These are phyloP conservation scores for Sebastes umbrosus DNA, from an alignment of 2,797 vertebrate species.

Conservation along the genomic window DNA sequence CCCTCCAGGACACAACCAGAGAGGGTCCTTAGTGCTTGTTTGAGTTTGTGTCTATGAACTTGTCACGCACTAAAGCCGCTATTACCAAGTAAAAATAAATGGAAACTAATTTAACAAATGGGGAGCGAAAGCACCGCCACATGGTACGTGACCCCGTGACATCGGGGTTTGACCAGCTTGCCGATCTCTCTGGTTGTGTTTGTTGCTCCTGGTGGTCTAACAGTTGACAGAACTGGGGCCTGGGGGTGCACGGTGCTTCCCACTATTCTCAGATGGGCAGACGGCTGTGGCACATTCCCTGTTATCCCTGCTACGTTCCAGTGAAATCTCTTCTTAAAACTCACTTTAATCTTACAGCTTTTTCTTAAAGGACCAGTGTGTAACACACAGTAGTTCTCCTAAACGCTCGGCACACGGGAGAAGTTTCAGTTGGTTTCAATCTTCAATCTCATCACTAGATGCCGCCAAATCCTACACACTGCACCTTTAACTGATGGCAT, in stretches of 20 bases:
- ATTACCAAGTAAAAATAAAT: slow-evolving; percentile 83
- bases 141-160: slow-evolving; percentile 75
- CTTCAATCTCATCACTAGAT: too few species aligned
- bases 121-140: slow-evolving; percentile 70
- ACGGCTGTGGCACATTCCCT: slow-evolving; percentile 22
- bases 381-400: too few species aligned
- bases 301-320: neutral
- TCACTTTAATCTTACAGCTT: neutral
- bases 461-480: too few species aligned
- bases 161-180: slow-evolving; percentile 62
- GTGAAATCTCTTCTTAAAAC: neutral
- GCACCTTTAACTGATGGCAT: too few species aligned
- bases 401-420: too few species aligned
- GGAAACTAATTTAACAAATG: slow-evolving; percentile 73
- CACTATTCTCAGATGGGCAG: slow-evolving; percentile 63
- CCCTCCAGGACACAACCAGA: slow-evolving; percentile 47
- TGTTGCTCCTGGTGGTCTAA: slow-evolving; percentile 77
- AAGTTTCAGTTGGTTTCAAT: too few species aligned
- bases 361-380: neutral
- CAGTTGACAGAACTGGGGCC: slow-evolving; percentile 70
- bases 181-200: slow-evolving; percentile 70
- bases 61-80: slow-evolving; percentile 71
- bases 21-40: slow-evolving; percentile 51
- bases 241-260: slow-evolving; percentile 53
- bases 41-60: slow-evolving; percentile 60